phyloP scores from a whole-genome alignment of 2,113 vertebrate species.

The Anser brachyrhynchus region DNA sequence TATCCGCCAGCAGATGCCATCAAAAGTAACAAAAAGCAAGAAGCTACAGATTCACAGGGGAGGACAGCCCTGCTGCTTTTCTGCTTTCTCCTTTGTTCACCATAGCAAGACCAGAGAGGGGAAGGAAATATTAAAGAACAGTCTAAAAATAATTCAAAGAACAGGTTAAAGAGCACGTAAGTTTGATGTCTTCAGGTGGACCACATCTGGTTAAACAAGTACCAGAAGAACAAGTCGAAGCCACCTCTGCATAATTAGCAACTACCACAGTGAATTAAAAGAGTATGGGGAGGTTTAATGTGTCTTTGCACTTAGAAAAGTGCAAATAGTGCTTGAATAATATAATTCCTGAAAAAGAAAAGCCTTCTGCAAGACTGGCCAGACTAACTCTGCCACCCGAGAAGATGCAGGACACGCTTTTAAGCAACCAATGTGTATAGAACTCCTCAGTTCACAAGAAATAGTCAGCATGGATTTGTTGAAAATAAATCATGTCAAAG shows the following conservation, averaged over 20 bases:
- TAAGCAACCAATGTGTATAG: not conserved
- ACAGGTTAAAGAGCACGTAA: not conserved
- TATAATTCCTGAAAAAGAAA: not conserved
- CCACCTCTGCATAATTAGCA: not conserved
- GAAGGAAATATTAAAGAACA: not conserved
- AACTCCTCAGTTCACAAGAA: not conserved
- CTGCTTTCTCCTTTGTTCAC: not conserved
- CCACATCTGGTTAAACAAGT: not conserved
- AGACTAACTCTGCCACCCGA: not conserved
- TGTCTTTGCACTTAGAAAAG: not conserved
- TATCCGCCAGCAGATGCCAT: slow-evolving; percentile 34
- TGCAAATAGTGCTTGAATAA: not conserved
- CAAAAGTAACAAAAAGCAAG: not conserved
- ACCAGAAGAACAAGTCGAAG: not conserved
- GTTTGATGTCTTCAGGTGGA: not conserved
- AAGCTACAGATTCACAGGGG: not conserved
- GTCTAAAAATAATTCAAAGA: not conserved
- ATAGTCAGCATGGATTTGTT: not conserved
- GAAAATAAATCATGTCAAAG: slow-evolving; percentile 2
- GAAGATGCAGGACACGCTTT: not conserved
- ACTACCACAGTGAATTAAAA: not conserved
- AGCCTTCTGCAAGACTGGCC: not conserved
- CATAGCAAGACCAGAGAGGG: not conserved
- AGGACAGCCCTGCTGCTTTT: not conserved
- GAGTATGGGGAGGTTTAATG: not conserved